A percentile compares a stretch with the other conserved stretches of the same genome.
phyloP scores from a whole-genome alignment of 92 coral and sea anemone genomes.

The Desmophyllum pertusum region DNA sequence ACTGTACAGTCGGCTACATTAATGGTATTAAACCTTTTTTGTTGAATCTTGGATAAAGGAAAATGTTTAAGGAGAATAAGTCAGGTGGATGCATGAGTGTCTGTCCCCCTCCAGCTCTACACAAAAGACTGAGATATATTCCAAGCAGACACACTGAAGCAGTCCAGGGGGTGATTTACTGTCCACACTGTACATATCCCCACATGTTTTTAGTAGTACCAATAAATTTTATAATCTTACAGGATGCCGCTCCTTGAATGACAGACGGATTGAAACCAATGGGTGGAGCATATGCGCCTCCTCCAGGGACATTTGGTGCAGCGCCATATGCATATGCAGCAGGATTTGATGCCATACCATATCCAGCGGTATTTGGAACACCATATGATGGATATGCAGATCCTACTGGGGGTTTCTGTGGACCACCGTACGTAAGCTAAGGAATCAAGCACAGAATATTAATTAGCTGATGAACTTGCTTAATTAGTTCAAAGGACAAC shows the following conservation, averaged over 20 bases:
- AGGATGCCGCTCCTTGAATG: slow-evolving; percentile 17
- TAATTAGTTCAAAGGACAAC: background rate
- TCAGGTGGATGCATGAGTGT: no score
- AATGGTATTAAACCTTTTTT: no score
- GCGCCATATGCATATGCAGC: slow-evolving; percentile 32
- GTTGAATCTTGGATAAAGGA: no score
- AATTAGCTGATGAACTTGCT: background rate
- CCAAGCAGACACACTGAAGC: background rate
- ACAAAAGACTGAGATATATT: no score
- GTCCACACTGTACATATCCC: background rate
- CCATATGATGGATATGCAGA: slow-evolving; percentile 25
- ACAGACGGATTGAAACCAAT: slow-evolving; percentile 44
- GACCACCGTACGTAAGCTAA: slow-evolving; percentile 39
- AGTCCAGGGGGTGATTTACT: background rate
- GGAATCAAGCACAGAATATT: background rate
- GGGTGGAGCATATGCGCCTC: slow-evolving; percentile 16
- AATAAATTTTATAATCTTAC: slow-evolving; percentile 21
- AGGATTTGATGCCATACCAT: background rate
- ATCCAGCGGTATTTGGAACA: slow-evolving; percentile 15
- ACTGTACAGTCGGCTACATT: no score
- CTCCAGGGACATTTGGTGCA: background rate
- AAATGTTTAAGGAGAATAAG: no score
- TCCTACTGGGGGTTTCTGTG: slow-evolving; percentile 17
- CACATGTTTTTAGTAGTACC: no score
- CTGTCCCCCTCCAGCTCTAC: no score